phyloP scores from a whole-genome alignment of 1,140 invertebrate genomes.

The Dendrolimus kikuchii region DNA sequence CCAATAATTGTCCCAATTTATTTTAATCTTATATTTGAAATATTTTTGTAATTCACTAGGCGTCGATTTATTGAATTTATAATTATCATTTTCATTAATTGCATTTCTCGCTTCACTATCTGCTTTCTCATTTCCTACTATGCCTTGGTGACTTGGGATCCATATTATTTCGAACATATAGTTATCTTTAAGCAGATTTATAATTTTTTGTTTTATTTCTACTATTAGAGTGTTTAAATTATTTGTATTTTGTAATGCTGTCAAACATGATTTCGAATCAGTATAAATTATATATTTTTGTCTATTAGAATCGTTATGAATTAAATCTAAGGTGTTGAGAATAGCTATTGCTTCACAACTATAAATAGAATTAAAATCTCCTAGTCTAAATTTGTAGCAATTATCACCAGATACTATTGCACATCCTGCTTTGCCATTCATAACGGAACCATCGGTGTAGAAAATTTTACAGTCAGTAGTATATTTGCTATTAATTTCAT shows the following conservation, averaged over 20 bases:
- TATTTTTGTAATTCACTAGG: slow-evolving; percentile 4
- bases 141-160: slow-evolving; percentile 7
- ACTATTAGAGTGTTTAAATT: slow-evolving; percentile 7
- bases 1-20: slow-evolving; percentile 2
- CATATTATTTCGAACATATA: slow-evolving; percentile 11
- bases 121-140: slow-evolving; percentile 9
- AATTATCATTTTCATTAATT: background rate
- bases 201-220: slow-evolving; percentile 8
- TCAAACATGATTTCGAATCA: slow-evolving; percentile 16
- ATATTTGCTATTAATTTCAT: slow-evolving; percentile 12
- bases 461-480: slow-evolving; percentile 7
- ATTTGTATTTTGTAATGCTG: slow-evolving; percentile 7
- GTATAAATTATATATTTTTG: slow-evolving; percentile 11
- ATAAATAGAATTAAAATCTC: slow-evolving; percentile 10
- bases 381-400: slow-evolving; percentile 6
- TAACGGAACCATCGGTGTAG: slow-evolving; percentile 17
- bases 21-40: slow-evolving; percentile 4
- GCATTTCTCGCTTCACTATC: slow-evolving; percentile 9
- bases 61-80: slow-evolving; percentile 3
- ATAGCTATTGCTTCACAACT: slow-evolving; percentile 17
- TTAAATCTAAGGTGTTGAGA: slow-evolving; percentile 8
- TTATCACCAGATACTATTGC: slow-evolving; percentile 8
- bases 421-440: slow-evolving; percentile 12
- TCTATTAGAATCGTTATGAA: slow-evolving; percentile 3
- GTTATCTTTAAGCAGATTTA: slow-evolving; percentile 3